Evolutionary conservation across 2,888 invertebrate species (phyloP).

Genomic region (Elmis aenea): DNA sequence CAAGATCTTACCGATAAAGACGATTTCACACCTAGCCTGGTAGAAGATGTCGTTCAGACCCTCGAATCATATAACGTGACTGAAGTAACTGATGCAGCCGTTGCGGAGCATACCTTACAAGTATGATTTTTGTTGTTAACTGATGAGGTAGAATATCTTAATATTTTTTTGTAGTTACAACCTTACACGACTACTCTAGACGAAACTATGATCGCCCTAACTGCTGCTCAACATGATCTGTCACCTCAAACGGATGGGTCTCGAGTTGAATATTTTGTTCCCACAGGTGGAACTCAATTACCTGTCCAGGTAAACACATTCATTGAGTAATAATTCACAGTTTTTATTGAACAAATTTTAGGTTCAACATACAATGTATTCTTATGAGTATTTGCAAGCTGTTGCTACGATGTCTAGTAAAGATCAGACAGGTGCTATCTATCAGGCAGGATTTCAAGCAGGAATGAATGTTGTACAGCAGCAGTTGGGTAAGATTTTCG

Average conservation of each 20-base stretch:
- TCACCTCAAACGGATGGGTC: constrained; percentile 40
- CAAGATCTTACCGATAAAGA: constrained; percentile 37
- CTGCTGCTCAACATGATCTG: constrained; percentile 41
- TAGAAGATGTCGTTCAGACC: constrained; percentile 44
- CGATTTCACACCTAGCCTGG: constrained; percentile 32
- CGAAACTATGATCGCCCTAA: constrained; percentile 44
- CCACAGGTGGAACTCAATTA: constrained; percentile 38
- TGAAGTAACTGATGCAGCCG: constrained; percentile 48
- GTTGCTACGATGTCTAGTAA: constrained; percentile 36
- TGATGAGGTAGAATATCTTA: neutral
- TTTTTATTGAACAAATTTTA: constrained; percentile 10
- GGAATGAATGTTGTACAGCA: constrained; percentile 44
- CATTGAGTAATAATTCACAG: neutral
- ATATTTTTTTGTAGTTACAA: constrained; percentile 34
- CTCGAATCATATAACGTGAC: constrained; percentile 51
- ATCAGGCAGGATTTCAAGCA: constrained; percentile 46
- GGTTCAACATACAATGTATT: constrained; percentile 40
- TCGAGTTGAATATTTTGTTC: constrained; percentile 48
- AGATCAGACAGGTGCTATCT: constrained; percentile 37
- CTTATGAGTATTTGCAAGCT: constrained; percentile 48
- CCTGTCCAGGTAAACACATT: constrained; percentile 31
- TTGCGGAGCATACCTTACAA: constrained; percentile 36
- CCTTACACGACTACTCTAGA: constrained; percentile 42
- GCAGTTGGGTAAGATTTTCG: constrained; percentile 38
- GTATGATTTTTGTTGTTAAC: constrained; percentile 20